Evolutionary conservation across 2,797 vertebrate genomes (phyloP).

Genomic region (Cyclura pinguis): DNA sequence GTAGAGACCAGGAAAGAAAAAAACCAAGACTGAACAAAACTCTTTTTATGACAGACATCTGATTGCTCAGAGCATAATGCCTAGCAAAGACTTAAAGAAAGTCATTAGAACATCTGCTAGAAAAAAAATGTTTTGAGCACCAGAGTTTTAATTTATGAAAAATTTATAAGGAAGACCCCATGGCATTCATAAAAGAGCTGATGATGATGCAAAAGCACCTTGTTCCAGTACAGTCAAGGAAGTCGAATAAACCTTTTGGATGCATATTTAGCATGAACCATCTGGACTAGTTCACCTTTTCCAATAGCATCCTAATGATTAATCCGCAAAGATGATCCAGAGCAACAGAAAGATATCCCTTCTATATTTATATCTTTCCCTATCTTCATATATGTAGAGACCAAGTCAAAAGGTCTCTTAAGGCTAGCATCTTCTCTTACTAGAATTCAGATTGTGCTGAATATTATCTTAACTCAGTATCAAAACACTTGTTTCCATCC

Average conservation of each 20-base stretch:
- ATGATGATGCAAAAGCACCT: neutral
- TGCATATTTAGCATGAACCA: neutral
- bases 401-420: neutral
- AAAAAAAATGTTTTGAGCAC: neutral
- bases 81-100: neutral
- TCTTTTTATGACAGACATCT: neutral
- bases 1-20: neutral
- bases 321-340: rapidly evolving
- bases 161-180: neutral
- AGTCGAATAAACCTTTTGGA: neutral
- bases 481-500: slow-evolving; percentile 13
- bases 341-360: neutral
- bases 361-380: neutral
- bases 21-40: neutral
- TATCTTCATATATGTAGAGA: neutral
- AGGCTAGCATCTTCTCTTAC: neutral
- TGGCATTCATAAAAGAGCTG: neutral
- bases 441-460: neutral
- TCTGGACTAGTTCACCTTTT: slow-evolving; percentile 33
- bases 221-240: neutral
- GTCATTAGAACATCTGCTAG: slow-evolving; percentile 9
- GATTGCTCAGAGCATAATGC: neutral
- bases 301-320: neutral
- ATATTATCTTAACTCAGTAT: slow-evolving; percentile 23
- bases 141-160: neutral